These are phyloP conservation scores for Cheilosia impressa DNA, from an alignment of 2,888 invertebrate species.

Conservation along the genomic window DNA sequence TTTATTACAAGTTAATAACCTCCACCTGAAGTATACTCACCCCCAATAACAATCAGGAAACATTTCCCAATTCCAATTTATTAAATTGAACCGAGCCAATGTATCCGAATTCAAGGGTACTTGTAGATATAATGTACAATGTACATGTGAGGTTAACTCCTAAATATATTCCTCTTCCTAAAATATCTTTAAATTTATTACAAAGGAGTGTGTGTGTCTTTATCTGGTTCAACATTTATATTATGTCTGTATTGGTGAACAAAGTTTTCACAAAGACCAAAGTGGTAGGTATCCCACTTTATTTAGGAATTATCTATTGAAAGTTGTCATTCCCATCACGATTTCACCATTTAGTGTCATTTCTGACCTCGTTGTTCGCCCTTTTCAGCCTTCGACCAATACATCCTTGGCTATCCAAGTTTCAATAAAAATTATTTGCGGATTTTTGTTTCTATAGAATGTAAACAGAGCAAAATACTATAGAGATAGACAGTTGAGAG, in stretches of 20 bases:
- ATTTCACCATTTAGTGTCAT: conserved; percentile 31
- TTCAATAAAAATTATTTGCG: conserved; percentile 26
- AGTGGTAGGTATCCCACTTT: conserved; percentile 15
- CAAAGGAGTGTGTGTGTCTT: background rate
- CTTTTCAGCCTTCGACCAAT: conserved; percentile 5
- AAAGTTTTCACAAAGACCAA: conserved; percentile 4
- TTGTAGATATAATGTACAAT: no score
- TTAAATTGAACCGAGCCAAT: conserved; percentile 5
- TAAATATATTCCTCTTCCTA: conserved; percentile 4
- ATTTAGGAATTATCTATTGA: background rate
- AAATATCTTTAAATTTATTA: conserved; percentile 39
- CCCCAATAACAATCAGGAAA: conserved; percentile 2
- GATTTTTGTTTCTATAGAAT: conserved; percentile 6
- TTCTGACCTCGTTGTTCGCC: conserved; percentile 13
- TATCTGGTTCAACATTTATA: background rate
- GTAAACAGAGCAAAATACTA: conserved; percentile 14
- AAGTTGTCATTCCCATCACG: conserved; percentile 44
- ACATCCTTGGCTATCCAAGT: background rate
- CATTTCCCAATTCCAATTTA: conserved; percentile 15
- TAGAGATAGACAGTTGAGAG: no score
- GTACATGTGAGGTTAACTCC: background rate
- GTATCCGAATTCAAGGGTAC: background rate
- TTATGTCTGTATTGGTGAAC: background rate
- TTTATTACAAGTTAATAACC: conserved; percentile 15
- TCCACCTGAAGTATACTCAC: background rate